A percentile compares a stretch with the other conserved stretches of the same genome.
phyloP scores from a whole-genome alignment of 2,797 vertebrate species.

The Lithobates sylvaticus region DNA sequence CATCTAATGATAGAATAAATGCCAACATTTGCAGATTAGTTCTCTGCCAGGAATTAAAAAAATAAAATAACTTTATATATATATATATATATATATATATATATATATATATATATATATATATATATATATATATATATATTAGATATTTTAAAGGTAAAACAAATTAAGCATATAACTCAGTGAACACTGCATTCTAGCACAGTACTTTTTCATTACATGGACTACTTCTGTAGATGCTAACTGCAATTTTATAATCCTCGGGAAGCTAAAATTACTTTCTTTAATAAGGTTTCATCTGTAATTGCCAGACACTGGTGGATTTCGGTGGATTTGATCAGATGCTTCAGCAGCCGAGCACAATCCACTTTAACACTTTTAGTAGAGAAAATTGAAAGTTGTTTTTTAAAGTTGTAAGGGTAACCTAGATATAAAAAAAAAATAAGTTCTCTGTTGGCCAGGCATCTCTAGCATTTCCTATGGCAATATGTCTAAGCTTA shows the following conservation, averaged over 20 bases:
- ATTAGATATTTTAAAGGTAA: not conserved
- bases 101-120: too few relatives aligned
- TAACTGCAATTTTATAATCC: constrained; percentile 38
- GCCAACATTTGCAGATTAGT: constrained; percentile 15
- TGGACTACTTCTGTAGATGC: constrained; percentile 5
- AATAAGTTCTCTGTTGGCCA: constrained; percentile 62
- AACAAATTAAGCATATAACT: constrained; percentile 11
- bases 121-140: not conserved
- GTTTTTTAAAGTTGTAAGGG: constrained; percentile 57
- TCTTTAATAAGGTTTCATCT: constrained; percentile 26
- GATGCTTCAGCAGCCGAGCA: constrained; percentile 53
- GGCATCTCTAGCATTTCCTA: constrained; percentile 48
- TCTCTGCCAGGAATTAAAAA: constrained; percentile 3
- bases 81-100: too few relatives aligned
- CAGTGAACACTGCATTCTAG: not conserved
- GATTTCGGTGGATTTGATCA: constrained; percentile 59
- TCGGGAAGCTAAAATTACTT: constrained; percentile 48
- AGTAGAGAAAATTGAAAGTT: constrained; percentile 54
- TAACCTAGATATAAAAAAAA: constrained; percentile 66
- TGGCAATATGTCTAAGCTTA: constrained; percentile 62
- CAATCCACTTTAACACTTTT: constrained; percentile 65
- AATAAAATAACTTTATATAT: too few relatives aligned
- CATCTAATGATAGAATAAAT: not conserved
- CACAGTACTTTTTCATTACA: constrained; percentile 11
- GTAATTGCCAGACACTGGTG: constrained; percentile 59